Evolutionary conservation across 35 echinoderm and acorn worm species (phyloP).

Genomic region (Holothuria glaberrima): DNA sequence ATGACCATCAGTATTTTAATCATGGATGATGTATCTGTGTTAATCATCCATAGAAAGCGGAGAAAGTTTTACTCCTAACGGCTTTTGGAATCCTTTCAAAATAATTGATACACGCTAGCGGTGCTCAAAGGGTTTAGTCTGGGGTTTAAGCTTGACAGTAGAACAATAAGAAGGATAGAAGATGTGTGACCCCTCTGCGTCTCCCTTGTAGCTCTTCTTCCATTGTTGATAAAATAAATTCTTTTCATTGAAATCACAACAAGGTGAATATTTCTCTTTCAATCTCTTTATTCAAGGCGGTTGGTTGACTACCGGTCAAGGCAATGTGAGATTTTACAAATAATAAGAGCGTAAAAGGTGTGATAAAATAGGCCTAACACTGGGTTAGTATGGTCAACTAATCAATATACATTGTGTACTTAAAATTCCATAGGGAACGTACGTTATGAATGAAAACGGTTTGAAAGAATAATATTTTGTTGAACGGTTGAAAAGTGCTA

Average conservation of each 20-base stretch:
- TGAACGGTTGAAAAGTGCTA: too few species aligned
- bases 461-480: too few species aligned
- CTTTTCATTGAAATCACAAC: constrained; percentile 35
- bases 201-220: not conserved
- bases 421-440: too few species aligned
- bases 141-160: not conserved
- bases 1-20: constrained; percentile 10
- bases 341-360: too few species aligned
- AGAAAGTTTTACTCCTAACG: not conserved
- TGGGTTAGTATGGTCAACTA: too few species aligned
- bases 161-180: constrained; percentile 17
- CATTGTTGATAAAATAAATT: constrained; percentile 49
- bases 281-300: not conserved
- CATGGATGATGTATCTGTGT: constrained; percentile 8
- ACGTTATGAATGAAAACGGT: too few species aligned
- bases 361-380: too few species aligned
- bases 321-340: not conserved
- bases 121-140: not conserved
- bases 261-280: constrained; percentile 15
- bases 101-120: not conserved
- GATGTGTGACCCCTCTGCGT: not conserved
- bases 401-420: too few species aligned
- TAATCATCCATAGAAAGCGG: not conserved
- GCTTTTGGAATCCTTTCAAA: constrained; percentile 5
- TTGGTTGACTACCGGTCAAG: constrained; percentile 2